Evolutionary conservation across 2,888 invertebrate species (phyloP).

Genomic region (Pyrrhia umbra): DNA sequence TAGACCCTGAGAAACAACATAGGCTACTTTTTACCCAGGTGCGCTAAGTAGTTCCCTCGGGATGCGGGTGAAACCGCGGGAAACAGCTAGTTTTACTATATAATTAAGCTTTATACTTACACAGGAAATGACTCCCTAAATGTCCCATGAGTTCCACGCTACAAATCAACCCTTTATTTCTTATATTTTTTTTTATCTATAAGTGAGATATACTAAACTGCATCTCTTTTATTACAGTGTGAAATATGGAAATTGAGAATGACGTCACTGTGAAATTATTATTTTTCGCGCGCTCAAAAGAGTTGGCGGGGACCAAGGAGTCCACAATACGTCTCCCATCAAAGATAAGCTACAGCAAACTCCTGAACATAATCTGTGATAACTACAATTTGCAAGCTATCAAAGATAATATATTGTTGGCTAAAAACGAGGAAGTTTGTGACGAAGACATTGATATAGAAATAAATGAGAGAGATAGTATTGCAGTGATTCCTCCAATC

Average conservation of each 20-base stretch:
- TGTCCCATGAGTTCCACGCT: no score
- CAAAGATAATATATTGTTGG: slow-evolving; percentile 93
- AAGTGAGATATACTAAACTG: no score
- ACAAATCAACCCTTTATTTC: no score
- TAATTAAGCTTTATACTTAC: no score
- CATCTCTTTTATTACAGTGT: slow-evolving; percentile 69
- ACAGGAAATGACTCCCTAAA: no score
- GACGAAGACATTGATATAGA: slow-evolving; percentile 87
- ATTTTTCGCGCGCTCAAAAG: slow-evolving; percentile 97
- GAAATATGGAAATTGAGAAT: slow-evolving; percentile 86
- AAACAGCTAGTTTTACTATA: no score
- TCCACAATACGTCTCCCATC: slow-evolving; percentile 87
- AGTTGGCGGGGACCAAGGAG: slow-evolving; percentile 92
- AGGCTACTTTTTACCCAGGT: no score
- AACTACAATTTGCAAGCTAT: slow-evolving; percentile 92
- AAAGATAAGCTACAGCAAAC: slow-evolving; percentile 88
- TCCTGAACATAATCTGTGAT: slow-evolving; percentile 91
- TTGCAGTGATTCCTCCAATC: slow-evolving; percentile 98
- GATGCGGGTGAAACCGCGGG: no score
- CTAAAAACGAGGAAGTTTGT: slow-evolving; percentile 95
- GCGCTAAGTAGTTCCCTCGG: no score
- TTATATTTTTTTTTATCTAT: no score
- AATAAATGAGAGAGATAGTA: slow-evolving; percentile 93
- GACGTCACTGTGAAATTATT: slow-evolving; percentile 92
- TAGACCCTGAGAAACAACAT: no score